Base-by-base conservation (phyloP, 2,888 invertebrate species). In the Dione juno region DNA sequence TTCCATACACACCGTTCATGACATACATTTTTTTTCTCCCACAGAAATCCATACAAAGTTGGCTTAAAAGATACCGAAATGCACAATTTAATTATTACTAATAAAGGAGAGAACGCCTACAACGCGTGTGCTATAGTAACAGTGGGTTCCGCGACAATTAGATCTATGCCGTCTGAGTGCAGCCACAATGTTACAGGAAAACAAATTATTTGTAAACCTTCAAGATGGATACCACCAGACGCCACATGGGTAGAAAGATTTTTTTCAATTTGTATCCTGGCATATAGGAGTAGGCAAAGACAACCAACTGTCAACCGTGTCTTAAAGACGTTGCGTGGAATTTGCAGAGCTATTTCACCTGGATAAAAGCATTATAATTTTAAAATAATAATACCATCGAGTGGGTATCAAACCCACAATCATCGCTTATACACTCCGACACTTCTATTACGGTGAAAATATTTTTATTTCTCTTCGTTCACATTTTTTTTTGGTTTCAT, bases 51-150 rank as follows among this genome's bases (percentile, higher is more conserved):
- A 6, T 85, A 88, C 70, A 28, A 76, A 41, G 81, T 85, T 14
- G 89, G 88, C 0, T 84, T 45, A 13, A 64, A 87, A 6, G 61
- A 74, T 0, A 72, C 14, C 0, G 82, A 83, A 37, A 59, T 11
- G 0, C 69, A 84, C 0, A 37, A 19, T 0, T 63, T 87, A 0
- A 9, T 10, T 0, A 71, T 88, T 0, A 0, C 0, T 0, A 90
- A 88, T 69, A 45, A 28, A 0, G 86, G 86, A 0, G 86, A 87
- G 35, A 77, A 80, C 0, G 87, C 89, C 0, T 87, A 88, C 74
- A 77, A 77, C 0, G 70, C 85, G 0, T 87, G 88, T 72, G 71
- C 83, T 37, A 73, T 69, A 0, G 61, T 86, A n/a, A 41, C 21
- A 1, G 66, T 0, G 83, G 81, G 1, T 78, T 75, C 1, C 65